These are phyloP conservation scores for Fringilla coelebs DNA, from an alignment of 2,797 vertebrate species.

Conservation along the genomic window DNA sequence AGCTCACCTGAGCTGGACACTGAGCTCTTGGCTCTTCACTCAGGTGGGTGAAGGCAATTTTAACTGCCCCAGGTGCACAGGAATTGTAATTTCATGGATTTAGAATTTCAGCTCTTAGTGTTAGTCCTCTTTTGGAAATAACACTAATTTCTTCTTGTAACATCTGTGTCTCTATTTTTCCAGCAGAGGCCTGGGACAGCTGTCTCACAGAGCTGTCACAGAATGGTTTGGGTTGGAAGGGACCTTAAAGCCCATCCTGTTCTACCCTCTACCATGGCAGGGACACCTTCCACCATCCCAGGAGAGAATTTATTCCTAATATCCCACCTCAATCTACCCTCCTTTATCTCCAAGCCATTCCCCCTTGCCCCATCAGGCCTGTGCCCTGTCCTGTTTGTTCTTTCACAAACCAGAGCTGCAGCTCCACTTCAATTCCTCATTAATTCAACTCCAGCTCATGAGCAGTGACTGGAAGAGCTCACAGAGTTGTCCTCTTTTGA, in stretches of 20 bases:
- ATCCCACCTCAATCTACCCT: neutral
- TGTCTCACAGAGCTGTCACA: neutral
- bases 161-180: neutral
- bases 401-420: neutral
- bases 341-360: neutral
- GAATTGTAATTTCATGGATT: neutral
- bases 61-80: neutral
- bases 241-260: neutral
- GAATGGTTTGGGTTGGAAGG: neutral
- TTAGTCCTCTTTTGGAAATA: neutral
- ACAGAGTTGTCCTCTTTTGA: neutral
- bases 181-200: neutral
- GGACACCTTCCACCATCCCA: neutral
- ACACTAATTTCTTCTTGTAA: neutral
- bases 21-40: neutral
- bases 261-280: neutral
- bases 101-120: neutral
- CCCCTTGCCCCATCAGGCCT: neutral
- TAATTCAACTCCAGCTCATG: neutral
- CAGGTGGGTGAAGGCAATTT: neutral
- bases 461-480: neutral
- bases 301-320: neutral
- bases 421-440: neutral
- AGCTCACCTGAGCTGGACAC: neutral
- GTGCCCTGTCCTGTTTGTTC: neutral